Conservation (phyloP, 2,113 vertebrate genomes). For the Oncorhynchus masou region DNA sequence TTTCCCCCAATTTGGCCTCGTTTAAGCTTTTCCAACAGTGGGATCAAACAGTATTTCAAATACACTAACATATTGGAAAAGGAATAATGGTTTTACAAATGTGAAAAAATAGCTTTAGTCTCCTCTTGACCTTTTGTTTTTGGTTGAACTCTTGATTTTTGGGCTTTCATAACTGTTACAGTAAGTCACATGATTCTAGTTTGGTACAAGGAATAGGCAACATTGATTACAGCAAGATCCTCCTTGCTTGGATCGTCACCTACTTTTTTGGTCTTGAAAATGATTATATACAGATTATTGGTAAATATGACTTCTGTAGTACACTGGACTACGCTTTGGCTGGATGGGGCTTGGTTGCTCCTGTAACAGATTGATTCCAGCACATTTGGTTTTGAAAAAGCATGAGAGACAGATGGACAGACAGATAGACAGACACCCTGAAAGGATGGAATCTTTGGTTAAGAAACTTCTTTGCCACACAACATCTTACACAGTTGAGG, state of each 20-base stretch:
- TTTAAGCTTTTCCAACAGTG: constrained; percentile 75
- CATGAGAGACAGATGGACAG: constrained; percentile 65
- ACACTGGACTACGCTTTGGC: constrained; percentile 66
- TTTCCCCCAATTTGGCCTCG: constrained; percentile 52
- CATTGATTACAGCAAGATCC: constrained; percentile 79
- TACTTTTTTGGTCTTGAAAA: constrained; percentile 74
- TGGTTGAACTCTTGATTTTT: constrained; percentile 59
- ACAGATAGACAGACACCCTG: constrained; percentile 74
- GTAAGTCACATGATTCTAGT: constrained; percentile 54
- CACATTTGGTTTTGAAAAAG: constrained; percentile 76
- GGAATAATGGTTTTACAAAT: constrained; percentile 67
- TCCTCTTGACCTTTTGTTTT: constrained; percentile 58
- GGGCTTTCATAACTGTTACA: constrained; percentile 46
- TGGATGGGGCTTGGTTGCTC: constrained; percentile 61
- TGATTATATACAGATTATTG: constrained; percentile 65
- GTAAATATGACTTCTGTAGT: constrained; percentile 60
- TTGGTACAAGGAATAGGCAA: constrained; percentile 72
- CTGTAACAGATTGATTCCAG: constrained; percentile 78
- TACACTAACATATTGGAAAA: constrained; percentile 68
- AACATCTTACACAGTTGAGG: constrained; percentile 79
- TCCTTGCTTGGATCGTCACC: constrained; percentile 81
- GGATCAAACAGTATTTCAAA: constrained; percentile 69
- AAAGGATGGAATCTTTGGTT: constrained; percentile 81
- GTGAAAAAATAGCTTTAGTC: constrained; percentile 75
- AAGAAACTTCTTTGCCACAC: constrained; percentile 76